These are phyloP conservation scores for Nezara viridula DNA, from an alignment of 2,888 invertebrate genomes.

Conservation along the genomic window DNA sequence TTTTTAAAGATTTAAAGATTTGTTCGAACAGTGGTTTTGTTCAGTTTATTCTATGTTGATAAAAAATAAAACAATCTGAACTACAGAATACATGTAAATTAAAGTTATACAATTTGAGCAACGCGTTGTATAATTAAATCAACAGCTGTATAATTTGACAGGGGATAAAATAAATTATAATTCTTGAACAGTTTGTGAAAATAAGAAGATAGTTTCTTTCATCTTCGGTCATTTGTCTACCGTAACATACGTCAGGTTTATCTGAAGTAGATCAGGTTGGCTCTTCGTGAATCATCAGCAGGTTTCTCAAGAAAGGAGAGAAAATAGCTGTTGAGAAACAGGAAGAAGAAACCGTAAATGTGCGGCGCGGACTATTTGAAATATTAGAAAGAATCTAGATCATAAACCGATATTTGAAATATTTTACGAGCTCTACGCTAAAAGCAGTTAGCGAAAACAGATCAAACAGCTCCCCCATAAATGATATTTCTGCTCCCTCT, in stretches of 20 bases:
- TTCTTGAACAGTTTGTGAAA: too few relatives aligned
- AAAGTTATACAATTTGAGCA: too few relatives aligned
- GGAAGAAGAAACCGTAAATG: background rate
- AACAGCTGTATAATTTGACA: too few relatives aligned
- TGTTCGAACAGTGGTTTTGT: too few relatives aligned
- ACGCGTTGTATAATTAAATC: too few relatives aligned
- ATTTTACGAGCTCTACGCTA: background rate
- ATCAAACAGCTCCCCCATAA: conserved; percentile 7
- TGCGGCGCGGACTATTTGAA: background rate
- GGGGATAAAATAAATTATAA: too few relatives aligned
- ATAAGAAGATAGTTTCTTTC: too few relatives aligned
- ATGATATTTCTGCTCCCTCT: background rate
- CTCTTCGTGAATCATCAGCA: background rate
- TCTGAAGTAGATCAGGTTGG: background rate
- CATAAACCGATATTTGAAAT: conserved; percentile 25
- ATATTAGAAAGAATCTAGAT: conserved; percentile 20
- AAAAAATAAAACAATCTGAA: too few relatives aligned
- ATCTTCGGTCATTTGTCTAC: too few relatives aligned
- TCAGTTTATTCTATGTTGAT: too few relatives aligned
- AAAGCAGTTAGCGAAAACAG: conserved; percentile 21
- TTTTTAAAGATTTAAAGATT: too few relatives aligned
- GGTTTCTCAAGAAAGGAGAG: background rate
- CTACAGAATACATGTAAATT: too few relatives aligned
- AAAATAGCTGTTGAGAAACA: background rate
- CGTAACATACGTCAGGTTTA: background rate